phyloP scores from a whole-genome alignment of 2,113 vertebrate genomes.

The Cinclus cinclus region DNA sequence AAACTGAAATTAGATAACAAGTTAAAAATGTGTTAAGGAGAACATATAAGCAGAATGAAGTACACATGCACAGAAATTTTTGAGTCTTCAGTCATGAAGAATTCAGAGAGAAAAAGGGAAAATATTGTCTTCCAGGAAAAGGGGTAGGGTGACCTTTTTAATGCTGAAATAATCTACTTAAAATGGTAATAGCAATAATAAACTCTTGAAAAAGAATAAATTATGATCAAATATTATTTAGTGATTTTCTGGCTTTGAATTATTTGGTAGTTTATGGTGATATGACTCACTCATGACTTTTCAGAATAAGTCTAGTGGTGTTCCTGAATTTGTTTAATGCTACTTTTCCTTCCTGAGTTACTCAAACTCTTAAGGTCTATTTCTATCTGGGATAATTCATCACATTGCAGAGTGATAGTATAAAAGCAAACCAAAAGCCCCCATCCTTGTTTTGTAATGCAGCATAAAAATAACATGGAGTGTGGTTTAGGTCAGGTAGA shows the following conservation, averaged over 20 bases:
- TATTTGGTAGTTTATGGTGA: not conserved
- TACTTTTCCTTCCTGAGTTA: not conserved
- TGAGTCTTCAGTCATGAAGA: not conserved
- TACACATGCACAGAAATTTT: not conserved
- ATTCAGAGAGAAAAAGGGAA: not conserved
- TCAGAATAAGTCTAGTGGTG: not conserved
- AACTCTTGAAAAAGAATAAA: not conserved
- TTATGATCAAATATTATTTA: not conserved
- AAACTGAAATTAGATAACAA: not conserved
- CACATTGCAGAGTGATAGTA: not conserved
- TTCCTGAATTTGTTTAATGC: not conserved
- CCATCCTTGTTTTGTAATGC: not conserved
- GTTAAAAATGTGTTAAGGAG: not conserved
- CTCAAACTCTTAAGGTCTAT: not conserved
- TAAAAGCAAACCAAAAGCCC: not conserved
- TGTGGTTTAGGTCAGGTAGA: not conserved
- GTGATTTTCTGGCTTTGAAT: not conserved
- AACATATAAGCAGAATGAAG: not conserved
- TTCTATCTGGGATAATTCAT: not conserved
- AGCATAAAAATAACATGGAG: not conserved
- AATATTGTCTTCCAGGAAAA: not conserved
- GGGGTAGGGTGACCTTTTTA: accelerated
- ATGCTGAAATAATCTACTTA: not conserved
- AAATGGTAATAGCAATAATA: not conserved
- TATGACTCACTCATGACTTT: not conserved